Evolutionary conservation across 2,888 invertebrate genomes (phyloP), one percentile per base, ranked within the genome.

Genomic region (Dasypogon diadema): DNA sequence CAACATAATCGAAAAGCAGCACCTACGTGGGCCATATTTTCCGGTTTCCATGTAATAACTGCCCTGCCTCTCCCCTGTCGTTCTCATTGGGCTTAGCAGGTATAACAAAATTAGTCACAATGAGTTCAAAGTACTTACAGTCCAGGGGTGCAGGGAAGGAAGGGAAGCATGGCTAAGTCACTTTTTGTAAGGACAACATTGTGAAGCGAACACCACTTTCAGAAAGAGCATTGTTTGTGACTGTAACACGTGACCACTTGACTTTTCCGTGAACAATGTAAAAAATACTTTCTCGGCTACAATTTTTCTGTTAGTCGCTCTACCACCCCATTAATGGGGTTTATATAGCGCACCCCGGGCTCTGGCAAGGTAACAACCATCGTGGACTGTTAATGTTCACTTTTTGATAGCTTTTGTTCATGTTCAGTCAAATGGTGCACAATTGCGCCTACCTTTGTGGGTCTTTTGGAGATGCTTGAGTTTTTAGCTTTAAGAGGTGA

Each of bases 161-260:
- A 24, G 10, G 8, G 48, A 5, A 30, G 24, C 10, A 37, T 16
- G 8, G 48, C n/a, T 74, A 74, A 58, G 74, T 51, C 60, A 58
- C 60, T 51, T 74, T 74, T 60, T 74, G 51, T 60, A 60, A 60
- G 24, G 58, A 74, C 58, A 74, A 5, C 37, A 56, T 46, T 46
- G 16, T 12, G 46, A 22, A 34, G 18, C 42, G 14, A 24, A 30
- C 10, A 18, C n/a, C n/a, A n/a, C n/a, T n/a, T n/a, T n/a, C n/a
- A n/a, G n/a, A n/a, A n/a, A n/a, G n/a, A n/a, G n/a, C 26, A 68
- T 75, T 75, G 75, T 75, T 75, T 75, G 60, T 63, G 60, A 74
- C 51, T 63, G 68, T 74, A 58, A 76, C 76, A 76, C 76, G 76
- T 76, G 76, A 76, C 68, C 76, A 76, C 76, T 76, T 76, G 76